These are phyloP conservation scores for Callinectes sapidus DNA, from an alignment of 2,888 invertebrate genomes.

Conservation along the genomic window DNA sequence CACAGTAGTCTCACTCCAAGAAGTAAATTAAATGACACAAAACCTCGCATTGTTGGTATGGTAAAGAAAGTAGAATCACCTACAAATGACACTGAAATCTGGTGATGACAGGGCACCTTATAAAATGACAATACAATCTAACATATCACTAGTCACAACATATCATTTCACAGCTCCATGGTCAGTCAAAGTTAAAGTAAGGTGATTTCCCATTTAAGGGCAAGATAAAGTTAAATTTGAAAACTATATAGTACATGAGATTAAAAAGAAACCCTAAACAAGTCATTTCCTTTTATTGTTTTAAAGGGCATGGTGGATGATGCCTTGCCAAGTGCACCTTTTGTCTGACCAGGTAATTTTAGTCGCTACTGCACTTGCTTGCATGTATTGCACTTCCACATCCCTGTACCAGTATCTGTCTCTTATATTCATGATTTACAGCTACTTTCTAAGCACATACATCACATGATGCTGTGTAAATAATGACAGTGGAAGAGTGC, in stretches of 20 bases:
- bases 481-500: background rate
- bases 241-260: background rate
- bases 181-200: background rate
- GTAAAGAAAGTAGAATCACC: slow-evolving; percentile 65
- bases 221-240: background rate
- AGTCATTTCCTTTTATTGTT: background rate
- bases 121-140: background rate
- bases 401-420: background rate
- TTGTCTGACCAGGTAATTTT: background rate
- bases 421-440: background rate
- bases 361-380: background rate
- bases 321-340: background rate
- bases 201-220: background rate
- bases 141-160: background rate
- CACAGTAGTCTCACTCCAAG: background rate
- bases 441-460: background rate
- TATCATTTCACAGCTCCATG: background rate
- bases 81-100: slow-evolving; percentile 67
- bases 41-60: slow-evolving; percentile 68
- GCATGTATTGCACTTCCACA: background rate
- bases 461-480: background rate
- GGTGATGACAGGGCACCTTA: slow-evolving; percentile 52
- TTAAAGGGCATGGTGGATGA: background rate
- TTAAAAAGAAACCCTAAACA: background rate
- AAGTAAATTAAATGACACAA: slow-evolving; percentile 37